Evolutionary conservation across 2,113 vertebrate genomes (phyloP).

Genomic region (Menura novaehollandiae): DNA sequence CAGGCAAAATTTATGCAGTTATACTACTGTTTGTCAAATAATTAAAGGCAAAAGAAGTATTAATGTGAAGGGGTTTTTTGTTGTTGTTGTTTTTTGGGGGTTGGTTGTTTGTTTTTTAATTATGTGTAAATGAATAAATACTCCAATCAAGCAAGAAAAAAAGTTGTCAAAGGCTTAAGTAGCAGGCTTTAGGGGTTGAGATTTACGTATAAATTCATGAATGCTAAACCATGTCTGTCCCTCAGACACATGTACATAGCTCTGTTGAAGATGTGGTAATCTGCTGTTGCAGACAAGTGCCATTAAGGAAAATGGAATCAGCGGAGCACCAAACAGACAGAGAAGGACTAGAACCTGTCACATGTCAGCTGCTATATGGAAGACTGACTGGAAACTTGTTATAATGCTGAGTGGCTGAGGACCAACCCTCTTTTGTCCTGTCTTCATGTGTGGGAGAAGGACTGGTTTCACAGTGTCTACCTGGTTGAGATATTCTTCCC

Average conservation of each 20-base stretch:
- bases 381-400: not conserved
- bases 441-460: not conserved
- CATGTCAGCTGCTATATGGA: not conserved
- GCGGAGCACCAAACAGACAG: not conserved
- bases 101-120: not conserved
- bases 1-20: slow-evolving; percentile 69
- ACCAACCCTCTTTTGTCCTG: not conserved
- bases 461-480: not conserved
- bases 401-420: not conserved
- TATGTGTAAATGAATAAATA: slow-evolving; percentile 33
- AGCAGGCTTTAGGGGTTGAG: not conserved
- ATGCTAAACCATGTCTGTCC: not conserved
- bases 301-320: not conserved
- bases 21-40: slow-evolving; percentile 64
- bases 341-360: not conserved
- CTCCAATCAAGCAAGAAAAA: not conserved
- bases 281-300: not conserved
- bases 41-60: slow-evolving; percentile 63
- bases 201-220: not conserved
- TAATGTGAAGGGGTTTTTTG: slow-evolving; percentile 9
- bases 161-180: not conserved
- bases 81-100: too few relatives aligned
- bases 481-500: not conserved
- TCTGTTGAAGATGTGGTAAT: not conserved
- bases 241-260: not conserved